These are phyloP conservation scores for Acipenser transmontanus DNA, from an alignment of 2,797 vertebrate species.

Conservation along the genomic window DNA sequence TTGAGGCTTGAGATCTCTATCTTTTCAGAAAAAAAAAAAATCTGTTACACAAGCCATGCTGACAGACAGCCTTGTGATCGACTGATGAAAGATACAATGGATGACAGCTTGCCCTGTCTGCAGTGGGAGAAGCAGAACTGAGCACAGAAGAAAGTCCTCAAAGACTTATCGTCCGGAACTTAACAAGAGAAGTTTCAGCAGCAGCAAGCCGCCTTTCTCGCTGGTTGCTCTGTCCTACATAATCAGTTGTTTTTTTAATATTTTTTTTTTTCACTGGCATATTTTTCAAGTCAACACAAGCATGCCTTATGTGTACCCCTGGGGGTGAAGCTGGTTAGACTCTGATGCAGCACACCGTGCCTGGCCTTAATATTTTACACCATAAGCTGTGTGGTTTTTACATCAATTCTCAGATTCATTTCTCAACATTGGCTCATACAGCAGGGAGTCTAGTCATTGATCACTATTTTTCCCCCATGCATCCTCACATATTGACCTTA, in stretches of 20 bases:
- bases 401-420: slow-evolving; percentile 45
- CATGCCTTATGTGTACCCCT: slow-evolving; percentile 30
- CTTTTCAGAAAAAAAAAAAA: too few species aligned
- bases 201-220: background rate
- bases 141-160: background rate
- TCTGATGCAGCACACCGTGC: slow-evolving; percentile 34
- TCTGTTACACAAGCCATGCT: too few species aligned
- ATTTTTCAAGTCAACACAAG: slow-evolving; percentile 39
- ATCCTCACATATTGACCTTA: too few species aligned
- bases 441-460: slow-evolving; percentile 15
- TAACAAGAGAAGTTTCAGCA: background rate
- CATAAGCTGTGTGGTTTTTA: slow-evolving; percentile 38
- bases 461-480: too few species aligned
- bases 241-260: slow-evolving; percentile 10
- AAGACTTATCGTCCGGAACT: background rate
- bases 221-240: background rate
- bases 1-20: too few species aligned
- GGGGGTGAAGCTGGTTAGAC: slow-evolving; percentile 38
- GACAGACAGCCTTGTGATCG: too few species aligned
- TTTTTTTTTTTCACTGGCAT: slow-evolving; percentile 5
- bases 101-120: background rate
- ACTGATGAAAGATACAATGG: too few species aligned
- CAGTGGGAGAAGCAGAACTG: background rate
- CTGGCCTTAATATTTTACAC: slow-evolving; percentile 43
- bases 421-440: slow-evolving; percentile 33